These are phyloP conservation scores for Drusus annulatus DNA, from an alignment of 1,140 invertebrate genomes.

Conservation along the genomic window DNA sequence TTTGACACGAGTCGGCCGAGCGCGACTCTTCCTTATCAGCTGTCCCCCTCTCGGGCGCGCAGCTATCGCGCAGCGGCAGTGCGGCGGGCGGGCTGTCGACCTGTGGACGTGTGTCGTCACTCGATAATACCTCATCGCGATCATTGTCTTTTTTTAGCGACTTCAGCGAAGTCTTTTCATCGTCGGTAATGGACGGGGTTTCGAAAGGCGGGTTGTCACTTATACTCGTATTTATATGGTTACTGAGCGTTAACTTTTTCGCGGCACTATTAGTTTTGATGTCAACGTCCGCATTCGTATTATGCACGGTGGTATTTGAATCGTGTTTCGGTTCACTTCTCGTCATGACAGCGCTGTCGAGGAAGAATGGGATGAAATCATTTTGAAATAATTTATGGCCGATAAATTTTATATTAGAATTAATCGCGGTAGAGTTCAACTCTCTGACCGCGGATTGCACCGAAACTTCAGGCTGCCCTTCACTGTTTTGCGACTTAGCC, in stretches of 20 bases:
- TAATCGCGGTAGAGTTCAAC: neutral
- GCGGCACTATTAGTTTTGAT: neutral
- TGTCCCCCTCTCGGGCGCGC: neutral
- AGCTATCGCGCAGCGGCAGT: too few species aligned
- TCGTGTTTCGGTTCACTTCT: neutral
- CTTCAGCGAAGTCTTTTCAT: constrained; percentile 19
- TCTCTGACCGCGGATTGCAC: neutral
- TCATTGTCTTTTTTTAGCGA: constrained; percentile 13
- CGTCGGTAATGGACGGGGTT: neutral
- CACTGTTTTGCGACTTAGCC: neutral
- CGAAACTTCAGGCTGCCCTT: neutral
- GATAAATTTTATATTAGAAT: neutral
- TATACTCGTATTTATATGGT: neutral
- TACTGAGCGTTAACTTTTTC: neutral
- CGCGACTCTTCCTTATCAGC: constrained; percentile 5
- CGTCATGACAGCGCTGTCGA: neutral
- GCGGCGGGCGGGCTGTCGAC: neutral
- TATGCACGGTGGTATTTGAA: neutral
- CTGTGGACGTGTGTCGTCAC: neutral
- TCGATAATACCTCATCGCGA: neutral
- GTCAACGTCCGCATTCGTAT: neutral
- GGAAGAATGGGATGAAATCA: constrained; percentile 9
- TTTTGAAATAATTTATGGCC: constrained; percentile 13
- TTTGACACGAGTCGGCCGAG: neutral
- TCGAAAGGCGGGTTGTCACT: neutral